These are phyloP conservation scores for Apostichopus californicus DNA, from an alignment of 35 echinoderm and acorn worm genomes.

Conservation along the genomic window DNA sequence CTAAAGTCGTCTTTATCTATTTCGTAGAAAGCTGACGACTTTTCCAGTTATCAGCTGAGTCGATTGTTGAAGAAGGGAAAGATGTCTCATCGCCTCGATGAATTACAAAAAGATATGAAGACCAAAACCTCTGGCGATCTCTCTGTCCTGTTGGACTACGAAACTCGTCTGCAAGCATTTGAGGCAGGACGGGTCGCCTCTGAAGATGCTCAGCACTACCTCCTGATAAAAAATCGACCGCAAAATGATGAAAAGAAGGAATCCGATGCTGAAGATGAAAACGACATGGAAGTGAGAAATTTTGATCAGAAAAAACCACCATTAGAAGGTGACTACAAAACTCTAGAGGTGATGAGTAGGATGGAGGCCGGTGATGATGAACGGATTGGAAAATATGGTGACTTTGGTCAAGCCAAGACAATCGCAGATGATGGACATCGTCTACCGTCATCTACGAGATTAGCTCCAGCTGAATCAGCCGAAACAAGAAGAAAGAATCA, in stretches of 20 bases:
- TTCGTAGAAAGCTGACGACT: constrained; percentile 79
- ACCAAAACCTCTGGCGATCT: constrained; percentile 74
- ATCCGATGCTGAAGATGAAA: not conserved
- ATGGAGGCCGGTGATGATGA: not conserved
- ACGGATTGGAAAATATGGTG: not conserved
- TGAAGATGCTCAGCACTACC: constrained; percentile 88
- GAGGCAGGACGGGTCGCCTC: constrained; percentile 82
- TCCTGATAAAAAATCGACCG: constrained; percentile 65
- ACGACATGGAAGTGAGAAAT: not conserved
- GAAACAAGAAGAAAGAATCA: not conserved
- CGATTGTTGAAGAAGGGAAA: constrained; percentile 91
- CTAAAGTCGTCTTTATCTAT: not conserved
- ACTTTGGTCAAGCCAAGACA: too few species aligned
- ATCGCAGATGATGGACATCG: not conserved
- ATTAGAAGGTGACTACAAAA: not conserved
- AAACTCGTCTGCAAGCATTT: constrained; percentile 61
- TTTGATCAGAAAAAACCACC: not conserved
- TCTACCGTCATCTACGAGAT: not conserved
- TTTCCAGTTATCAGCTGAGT: constrained; percentile 86
- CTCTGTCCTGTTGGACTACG: constrained; percentile 72
- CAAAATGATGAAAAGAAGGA: not conserved
- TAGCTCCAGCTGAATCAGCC: not conserved
- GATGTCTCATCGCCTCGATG: constrained; percentile 78
- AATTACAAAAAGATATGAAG: constrained; percentile 88
- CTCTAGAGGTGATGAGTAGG: not conserved